Evolutionary conservation across 2,113 vertebrate species (phyloP), one percentile per base, ranked within the genome.

Genomic region (Aegotheles bennettii): DNA sequence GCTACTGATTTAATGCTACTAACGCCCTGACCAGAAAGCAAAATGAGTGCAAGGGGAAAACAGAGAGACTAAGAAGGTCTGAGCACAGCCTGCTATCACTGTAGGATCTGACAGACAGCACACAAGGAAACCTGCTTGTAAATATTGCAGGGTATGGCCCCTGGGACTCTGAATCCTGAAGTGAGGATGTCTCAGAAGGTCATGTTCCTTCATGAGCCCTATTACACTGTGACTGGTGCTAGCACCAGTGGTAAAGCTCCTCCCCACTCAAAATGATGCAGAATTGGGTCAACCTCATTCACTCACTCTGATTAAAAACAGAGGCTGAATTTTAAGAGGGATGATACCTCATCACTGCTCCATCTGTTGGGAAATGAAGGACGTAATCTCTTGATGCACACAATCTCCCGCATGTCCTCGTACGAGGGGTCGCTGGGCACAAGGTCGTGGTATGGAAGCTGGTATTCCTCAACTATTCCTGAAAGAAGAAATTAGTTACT

Each of bases 391-490:
- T 99, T 99, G 95, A 99, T 98, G 95, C 99, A 99, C 48, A 99
- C 99, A 4, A 98, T 98, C 95, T 99, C 99, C 60, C 99, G 97
- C 99, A 99, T 99, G 97, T 99, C 99, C 96, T 99, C 99, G 1
- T 99, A 99, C 0, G 99, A 99, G 25, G 99, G 99, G 94, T 99
- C 99, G 3, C 98, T 99, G 42, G 99, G 98, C 84, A 99, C 99
- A 2, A 98, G 96, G 86, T 99, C 99, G 0, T 99, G 98, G 73
- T 99, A 99, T 0, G 99, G 99, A 59, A 99, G 97, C 97, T 99
- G 99, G 92, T 99, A 99, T 90, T 99, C 99, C 93, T 99, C 99
- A 47, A 99, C 98, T 73, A 99, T 99, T 53, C 99, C 99, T 99
- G 89, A 36, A 93, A 97, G 69, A 51, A 87, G 25, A 35, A 74